phyloP scores from a whole-genome alignment of 2,888 invertebrate genomes.

The Epistrophe grossulariae region DNA sequence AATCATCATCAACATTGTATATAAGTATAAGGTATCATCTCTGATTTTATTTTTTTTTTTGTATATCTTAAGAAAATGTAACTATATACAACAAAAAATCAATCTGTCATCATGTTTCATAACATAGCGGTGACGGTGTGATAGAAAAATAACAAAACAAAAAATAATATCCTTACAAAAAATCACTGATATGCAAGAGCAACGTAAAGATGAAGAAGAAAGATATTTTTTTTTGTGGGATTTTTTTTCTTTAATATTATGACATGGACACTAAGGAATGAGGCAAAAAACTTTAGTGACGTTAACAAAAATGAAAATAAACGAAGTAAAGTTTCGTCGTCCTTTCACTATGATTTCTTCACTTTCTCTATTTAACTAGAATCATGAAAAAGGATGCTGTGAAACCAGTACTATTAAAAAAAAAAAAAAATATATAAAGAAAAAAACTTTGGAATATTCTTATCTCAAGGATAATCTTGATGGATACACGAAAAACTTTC shows the following conservation, averaged over 20 bases:
- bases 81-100: conserved; percentile 49
- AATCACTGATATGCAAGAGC: conserved; percentile 48
- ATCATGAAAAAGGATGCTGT: conserved; percentile 38
- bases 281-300: conserved; percentile 58
- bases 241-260: conserved; percentile 34
- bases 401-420: not conserved
- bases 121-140: conserved; percentile 16
- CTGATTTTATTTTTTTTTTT: not conserved
- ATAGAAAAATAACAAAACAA: not conserved
- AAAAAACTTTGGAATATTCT: conserved; percentile 63
- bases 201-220: not conserved
- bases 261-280: conserved; percentile 54
- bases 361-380: conserved; percentile 70
- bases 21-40: conserved; percentile 10
- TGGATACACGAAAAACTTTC: conserved; percentile 72
- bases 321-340: conserved; percentile 24
- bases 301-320: not conserved
- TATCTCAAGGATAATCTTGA: conserved; percentile 72
- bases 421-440: conserved; percentile 20
- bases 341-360: conserved; percentile 47
- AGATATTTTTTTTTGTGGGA: conserved; percentile 10
- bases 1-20: not conserved
- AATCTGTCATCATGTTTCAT: conserved; percentile 67
- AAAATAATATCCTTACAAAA: conserved; percentile 24
- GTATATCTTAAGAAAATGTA: conserved; percentile 21